Evolutionary conservation across 1,140 invertebrate species (phyloP).

Genomic region (Mamestra configurata): DNA sequence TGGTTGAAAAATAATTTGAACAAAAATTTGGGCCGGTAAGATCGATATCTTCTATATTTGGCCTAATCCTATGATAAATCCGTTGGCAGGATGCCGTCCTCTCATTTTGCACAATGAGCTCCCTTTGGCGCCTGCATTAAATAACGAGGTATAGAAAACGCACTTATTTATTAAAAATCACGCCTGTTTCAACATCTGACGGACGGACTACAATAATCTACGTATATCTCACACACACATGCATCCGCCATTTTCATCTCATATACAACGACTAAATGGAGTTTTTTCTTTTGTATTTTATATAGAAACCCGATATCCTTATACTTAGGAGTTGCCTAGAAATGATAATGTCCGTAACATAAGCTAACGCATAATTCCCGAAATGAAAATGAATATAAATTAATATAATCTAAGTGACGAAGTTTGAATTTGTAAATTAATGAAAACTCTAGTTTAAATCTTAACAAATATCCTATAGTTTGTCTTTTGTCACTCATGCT

Average conservation of each 20-base stretch:
- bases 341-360: background rate
- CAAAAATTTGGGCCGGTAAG: no score
- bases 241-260: conserved; percentile 8
- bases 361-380: no score
- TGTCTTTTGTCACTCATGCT: conserved; percentile 9
- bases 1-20: no score
- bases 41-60: no score
- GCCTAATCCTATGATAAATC: no score
- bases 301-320: conserved; percentile 6
- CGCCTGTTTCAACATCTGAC: conserved; percentile 45
- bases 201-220: conserved; percentile 74
- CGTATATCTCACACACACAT: conserved; percentile 51
- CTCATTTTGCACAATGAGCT: no score
- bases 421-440: background rate
- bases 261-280: conserved; percentile 6
- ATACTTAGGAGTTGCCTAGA: conserved; percentile 14
- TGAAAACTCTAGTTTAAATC: background rate
- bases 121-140: no score
- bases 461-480: background rate
- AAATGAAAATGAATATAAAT: conserved; percentile 12
- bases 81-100: no score
- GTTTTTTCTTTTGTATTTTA: background rate
- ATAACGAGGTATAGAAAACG: conserved; percentile 20
- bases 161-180: conserved; percentile 30
- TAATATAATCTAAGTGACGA: conserved; percentile 1